Evolutionary conservation across 2,113 vertebrate species (phyloP).

Genomic region (Cygnus atratus): DNA sequence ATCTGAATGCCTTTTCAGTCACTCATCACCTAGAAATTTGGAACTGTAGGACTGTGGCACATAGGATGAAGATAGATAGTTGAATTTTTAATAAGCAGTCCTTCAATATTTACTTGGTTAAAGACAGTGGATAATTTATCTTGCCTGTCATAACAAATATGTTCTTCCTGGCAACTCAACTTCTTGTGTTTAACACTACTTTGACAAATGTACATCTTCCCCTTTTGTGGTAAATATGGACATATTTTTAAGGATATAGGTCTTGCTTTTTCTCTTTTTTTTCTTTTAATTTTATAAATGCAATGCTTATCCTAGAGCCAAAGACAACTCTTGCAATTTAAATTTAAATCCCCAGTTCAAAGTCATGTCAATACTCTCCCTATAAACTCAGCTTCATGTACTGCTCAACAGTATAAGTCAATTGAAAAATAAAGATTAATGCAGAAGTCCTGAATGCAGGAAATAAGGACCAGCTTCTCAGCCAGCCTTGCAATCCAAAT

Average conservation of each 20-base stretch:
- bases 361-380: neutral
- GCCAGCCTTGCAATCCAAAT: neutral
- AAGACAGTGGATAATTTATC: constrained; percentile 30
- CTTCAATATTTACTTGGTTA: constrained; percentile 34
- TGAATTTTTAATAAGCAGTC: constrained; percentile 20
- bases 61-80: neutral
- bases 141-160: constrained; percentile 57
- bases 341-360: neutral
- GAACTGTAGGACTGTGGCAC: neutral
- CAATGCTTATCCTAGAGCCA: neutral
- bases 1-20: neutral
- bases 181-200: neutral
- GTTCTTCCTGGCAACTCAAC: constrained; percentile 13
- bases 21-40: neutral
- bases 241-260: neutral
- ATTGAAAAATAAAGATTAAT: neutral
- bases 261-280: neutral
- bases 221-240: neutral
- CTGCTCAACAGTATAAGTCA: neutral
- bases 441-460: neutral
- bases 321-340: neutral
- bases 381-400: neutral
- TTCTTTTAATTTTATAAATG: neutral
- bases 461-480: neutral
- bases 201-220: constrained; percentile 2